phyloP scores from a whole-genome alignment of 2,113 vertebrate species.

The Budorcas taxicolor region DNA sequence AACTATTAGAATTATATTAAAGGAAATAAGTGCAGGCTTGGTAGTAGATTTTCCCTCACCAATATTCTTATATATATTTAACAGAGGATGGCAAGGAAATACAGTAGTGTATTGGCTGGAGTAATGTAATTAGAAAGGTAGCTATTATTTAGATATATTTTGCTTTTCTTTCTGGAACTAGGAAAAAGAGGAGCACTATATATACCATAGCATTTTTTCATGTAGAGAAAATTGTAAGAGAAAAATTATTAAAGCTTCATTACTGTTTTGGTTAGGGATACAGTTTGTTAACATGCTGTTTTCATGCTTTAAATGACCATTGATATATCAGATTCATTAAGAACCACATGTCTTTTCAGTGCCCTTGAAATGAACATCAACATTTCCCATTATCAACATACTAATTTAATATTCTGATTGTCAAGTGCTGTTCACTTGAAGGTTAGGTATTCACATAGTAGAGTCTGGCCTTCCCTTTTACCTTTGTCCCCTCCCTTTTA shows the following conservation, averaged over 20 bases:
- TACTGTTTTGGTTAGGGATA: not conserved
- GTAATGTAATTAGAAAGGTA: not conserved
- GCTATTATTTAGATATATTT: not conserved
- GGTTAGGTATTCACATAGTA: not conserved
- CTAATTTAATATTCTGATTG: not conserved
- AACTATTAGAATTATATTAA: not conserved
- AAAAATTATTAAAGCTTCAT: not conserved
- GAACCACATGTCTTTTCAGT: not conserved
- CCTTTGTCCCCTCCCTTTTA: not conserved
- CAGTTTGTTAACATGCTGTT: not conserved
- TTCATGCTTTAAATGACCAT: not conserved
- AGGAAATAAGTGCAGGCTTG: not conserved
- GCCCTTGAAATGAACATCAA: not conserved
- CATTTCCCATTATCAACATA: not conserved
- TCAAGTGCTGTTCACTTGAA: not conserved
- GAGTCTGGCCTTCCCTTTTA: not conserved
- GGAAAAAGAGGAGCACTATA: not conserved
- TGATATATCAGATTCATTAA: not conserved
- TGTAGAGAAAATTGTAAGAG: not conserved
- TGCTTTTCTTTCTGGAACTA: not conserved
- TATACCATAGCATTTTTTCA: not conserved
- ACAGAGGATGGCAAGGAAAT: not conserved
- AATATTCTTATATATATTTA: not conserved
- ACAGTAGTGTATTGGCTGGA: not conserved
- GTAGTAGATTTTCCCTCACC: not conserved